Evolutionary conservation across 1,140 invertebrate genomes (phyloP).

Genomic region (Pogonus chalceus): DNA sequence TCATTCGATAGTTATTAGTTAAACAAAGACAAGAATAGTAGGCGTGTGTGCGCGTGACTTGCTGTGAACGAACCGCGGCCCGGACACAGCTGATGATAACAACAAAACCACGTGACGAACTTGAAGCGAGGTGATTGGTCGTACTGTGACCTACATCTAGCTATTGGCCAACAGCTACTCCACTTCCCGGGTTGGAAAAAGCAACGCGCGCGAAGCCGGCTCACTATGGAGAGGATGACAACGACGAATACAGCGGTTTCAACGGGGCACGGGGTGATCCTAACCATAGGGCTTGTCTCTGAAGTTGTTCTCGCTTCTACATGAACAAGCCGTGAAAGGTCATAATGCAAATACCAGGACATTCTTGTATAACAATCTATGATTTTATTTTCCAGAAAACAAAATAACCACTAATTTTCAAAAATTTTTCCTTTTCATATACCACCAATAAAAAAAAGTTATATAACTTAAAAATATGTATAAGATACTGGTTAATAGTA

Average conservation of each 20-base stretch:
- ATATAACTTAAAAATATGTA: too few species aligned
- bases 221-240: background rate
- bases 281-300: too few species aligned
- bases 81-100: constrained; percentile 38
- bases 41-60: background rate
- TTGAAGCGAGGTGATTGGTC: constrained; percentile 17
- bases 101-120: constrained; percentile 35
- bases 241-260: too few species aligned
- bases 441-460: too few species aligned
- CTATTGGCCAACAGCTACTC: constrained; percentile 21
- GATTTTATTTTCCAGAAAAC: too few species aligned
- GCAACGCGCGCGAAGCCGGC: background rate
- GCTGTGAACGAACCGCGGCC: constrained; percentile 24
- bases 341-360: too few species aligned
- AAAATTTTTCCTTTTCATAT: too few species aligned
- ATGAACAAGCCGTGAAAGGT: background rate
- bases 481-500: too few species aligned
- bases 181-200: constrained; percentile 10
- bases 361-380: too few species aligned
- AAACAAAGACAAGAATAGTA: background rate
- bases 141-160: constrained; percentile 30
- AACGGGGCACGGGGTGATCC: too few species aligned
- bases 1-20: constrained; percentile 10
- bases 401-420: too few species aligned
- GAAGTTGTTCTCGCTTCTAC: too few species aligned